phyloP scores from a whole-genome alignment of 2,113 vertebrate species.

The Pogona vitticeps region DNA sequence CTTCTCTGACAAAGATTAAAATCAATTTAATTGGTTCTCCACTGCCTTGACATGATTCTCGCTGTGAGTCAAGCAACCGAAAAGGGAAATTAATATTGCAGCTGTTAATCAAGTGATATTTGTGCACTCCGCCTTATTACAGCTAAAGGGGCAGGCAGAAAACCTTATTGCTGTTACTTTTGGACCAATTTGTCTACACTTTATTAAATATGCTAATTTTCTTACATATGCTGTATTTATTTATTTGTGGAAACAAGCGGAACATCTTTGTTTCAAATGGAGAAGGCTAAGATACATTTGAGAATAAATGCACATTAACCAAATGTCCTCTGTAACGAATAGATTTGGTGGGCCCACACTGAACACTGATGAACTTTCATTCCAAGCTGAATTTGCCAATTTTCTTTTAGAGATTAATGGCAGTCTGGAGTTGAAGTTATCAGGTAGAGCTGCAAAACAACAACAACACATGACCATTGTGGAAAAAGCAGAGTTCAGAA shows the following conservation, averaged over 20 bases:
- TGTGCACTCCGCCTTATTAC: slow-evolving; percentile 74
- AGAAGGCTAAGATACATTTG: slow-evolving; percentile 58
- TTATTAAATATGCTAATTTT: slow-evolving; percentile 30
- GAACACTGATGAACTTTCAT: slow-evolving; percentile 18
- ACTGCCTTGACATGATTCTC: slow-evolving; percentile 83
- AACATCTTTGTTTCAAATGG: slow-evolving; percentile 38
- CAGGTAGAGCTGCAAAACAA: slow-evolving; percentile 50
- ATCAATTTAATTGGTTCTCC: slow-evolving; percentile 89
- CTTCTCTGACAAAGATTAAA: slow-evolving; percentile 88
- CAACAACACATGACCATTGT: slow-evolving; percentile 27
- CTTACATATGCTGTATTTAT: slow-evolving; percentile 43
- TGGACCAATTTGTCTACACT: slow-evolving; percentile 54
- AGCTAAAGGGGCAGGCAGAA: slow-evolving; percentile 53
- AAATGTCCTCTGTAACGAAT: slow-evolving; percentile 64
- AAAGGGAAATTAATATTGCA: slow-evolving; percentile 84
- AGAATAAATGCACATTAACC: slow-evolving; percentile 39
- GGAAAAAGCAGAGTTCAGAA: slow-evolving; percentile 6
- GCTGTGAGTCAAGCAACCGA: slow-evolving; percentile 87
- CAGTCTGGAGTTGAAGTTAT: slow-evolving; percentile 30
- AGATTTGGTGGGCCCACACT: slow-evolving; percentile 37
- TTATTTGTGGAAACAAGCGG: slow-evolving; percentile 38
- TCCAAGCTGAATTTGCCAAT: slow-evolving; percentile 72
- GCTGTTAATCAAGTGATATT: slow-evolving; percentile 85
- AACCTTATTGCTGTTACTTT: slow-evolving; percentile 46
- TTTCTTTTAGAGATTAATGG: background rate